These are phyloP conservation scores for Hydrolagus affinis DNA, from an alignment of 2,113 vertebrate genomes.

Conservation along the genomic window DNA sequence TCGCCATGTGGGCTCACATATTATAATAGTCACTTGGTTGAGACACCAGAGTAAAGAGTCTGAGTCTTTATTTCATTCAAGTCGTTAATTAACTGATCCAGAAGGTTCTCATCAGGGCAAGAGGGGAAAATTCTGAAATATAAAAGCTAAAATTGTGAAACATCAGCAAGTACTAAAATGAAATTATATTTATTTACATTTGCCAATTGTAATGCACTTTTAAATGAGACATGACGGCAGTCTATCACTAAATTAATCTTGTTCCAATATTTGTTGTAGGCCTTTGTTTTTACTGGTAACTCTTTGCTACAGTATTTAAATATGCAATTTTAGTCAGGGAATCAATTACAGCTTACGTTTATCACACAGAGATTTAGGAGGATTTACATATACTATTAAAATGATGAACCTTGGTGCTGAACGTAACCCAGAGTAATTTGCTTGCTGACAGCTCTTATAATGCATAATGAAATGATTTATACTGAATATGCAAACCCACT, in stretches of 20 bases:
- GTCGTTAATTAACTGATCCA: too few relatives aligned
- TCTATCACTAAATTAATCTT: not conserved
- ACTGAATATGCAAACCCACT: not conserved
- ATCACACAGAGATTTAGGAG: too few relatives aligned
- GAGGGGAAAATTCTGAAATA: not conserved
- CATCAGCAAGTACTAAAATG: not conserved
- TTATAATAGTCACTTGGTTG: too few relatives aligned
- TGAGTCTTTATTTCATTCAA: not conserved
- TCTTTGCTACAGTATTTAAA: not conserved
- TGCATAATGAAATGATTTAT: not conserved
- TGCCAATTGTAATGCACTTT: not conserved
- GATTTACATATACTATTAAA: conserved; percentile 17
- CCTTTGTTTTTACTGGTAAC: not conserved
- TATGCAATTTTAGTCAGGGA: not conserved
- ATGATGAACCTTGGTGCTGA: not conserved
- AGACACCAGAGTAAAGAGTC: too few relatives aligned
- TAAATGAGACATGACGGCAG: not conserved
- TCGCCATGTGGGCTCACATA: too few relatives aligned
- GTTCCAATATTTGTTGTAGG: not conserved
- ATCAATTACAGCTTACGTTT: not conserved
- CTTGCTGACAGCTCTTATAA: not conserved
- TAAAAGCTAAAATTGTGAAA: not conserved
- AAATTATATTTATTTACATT: not conserved
- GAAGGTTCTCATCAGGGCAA: too few relatives aligned
- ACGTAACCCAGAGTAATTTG: not conserved